Evolutionary conservation across 2,888 invertebrate genomes (phyloP).

Genomic region (Luperina nickerlii): DNA sequence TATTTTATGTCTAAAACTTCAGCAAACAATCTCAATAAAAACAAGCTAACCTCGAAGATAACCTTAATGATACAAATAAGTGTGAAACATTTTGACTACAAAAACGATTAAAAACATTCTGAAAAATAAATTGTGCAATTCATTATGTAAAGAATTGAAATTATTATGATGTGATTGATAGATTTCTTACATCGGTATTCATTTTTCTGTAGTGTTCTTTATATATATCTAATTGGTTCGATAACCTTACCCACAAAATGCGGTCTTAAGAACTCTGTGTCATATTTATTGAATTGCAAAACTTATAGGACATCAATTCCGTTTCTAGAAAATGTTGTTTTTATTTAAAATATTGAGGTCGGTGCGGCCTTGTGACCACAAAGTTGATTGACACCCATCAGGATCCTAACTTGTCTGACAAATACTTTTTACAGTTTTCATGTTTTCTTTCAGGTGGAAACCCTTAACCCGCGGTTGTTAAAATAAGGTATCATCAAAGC

Average conservation of each 20-base stretch:
- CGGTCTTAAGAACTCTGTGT: background rate
- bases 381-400: background rate
- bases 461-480: background rate
- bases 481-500: background rate
- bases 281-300: slow-evolving; percentile 36
- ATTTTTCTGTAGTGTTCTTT: background rate
- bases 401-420: background rate
- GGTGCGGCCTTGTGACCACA: background rate
- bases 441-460: slow-evolving; percentile 7
- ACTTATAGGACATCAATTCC: background rate
- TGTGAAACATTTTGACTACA: slow-evolving; percentile 7
- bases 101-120: background rate
- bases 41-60: slow-evolving; percentile 25
- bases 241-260: background rate
- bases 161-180: slow-evolving; percentile 6
- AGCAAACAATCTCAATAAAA: background rate
- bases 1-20: background rate
- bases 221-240: background rate
- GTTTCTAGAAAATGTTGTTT: slow-evolving; percentile 11
- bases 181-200: background rate
- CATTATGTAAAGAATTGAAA: background rate
- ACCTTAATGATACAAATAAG: background rate
- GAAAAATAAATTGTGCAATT: background rate
- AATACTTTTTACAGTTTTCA: background rate
- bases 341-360: background rate